phyloP scores from a whole-genome alignment of 1,140 invertebrate genomes.

The Potamilus streckersoni region DNA sequence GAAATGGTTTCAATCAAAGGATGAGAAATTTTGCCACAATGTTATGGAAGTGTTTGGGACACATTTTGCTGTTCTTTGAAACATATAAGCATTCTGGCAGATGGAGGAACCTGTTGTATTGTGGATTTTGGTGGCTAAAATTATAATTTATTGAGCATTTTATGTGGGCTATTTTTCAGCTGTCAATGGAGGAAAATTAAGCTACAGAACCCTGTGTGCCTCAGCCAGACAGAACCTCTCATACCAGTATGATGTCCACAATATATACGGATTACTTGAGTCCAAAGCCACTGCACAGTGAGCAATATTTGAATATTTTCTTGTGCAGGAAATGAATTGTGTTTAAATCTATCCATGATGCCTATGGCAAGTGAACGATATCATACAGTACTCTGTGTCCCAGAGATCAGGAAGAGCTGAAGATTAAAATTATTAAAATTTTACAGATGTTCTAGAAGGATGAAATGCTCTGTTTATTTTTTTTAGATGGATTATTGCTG shows the following conservation, averaged over 20 bases:
- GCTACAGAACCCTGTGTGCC: slow-evolving; percentile 85
- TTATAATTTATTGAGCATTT: slow-evolving; percentile 4
- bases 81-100: not conserved
- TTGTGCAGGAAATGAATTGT: too few species aligned
- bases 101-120: not conserved
- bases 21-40: not conserved
- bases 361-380: too few species aligned
- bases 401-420: too few species aligned
- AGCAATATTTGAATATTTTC: too few species aligned
- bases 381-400: too few species aligned
- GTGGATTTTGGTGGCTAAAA: slow-evolving; percentile 64
- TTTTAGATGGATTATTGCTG: too few species aligned
- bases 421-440: too few species aligned
- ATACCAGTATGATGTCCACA: slow-evolving; percentile 75
- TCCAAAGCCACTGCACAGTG: slow-evolving; percentile 80
- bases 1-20: too few species aligned
- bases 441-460: too few species aligned
- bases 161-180: slow-evolving; percentile 23
- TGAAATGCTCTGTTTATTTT: too few species aligned
- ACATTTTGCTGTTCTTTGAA: not conserved
- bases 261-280: slow-evolving; percentile 80
- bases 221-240: slow-evolving; percentile 77
- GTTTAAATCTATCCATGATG: too few species aligned
- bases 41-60: not conserved
- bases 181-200: slow-evolving; percentile 67